phyloP scores from a whole-genome alignment of 2,888 invertebrate species.

The Drosophila falleni region DNA sequence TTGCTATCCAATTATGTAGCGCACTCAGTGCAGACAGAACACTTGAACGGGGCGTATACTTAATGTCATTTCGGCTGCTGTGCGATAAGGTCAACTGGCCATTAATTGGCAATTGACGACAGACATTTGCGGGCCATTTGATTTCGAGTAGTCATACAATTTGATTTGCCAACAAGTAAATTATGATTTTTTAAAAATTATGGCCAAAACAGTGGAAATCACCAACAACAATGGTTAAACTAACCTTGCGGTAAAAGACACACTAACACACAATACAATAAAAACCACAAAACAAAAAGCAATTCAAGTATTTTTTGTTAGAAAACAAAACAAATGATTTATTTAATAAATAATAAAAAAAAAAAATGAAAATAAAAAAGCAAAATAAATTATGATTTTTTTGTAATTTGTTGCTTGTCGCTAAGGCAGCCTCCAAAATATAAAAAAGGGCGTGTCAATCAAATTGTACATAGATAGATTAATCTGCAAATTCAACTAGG shows the following conservation, averaged over 20 bases:
- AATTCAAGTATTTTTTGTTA: constrained; percentile 41
- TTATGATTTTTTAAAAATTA: constrained; percentile 64
- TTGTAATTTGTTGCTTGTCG: constrained; percentile 40
- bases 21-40: constrained; percentile 26
- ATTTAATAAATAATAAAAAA: constrained; percentile 53
- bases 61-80: constrained; percentile 43
- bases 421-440: constrained; percentile 63
- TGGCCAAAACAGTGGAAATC: constrained; percentile 40
- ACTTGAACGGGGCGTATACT: constrained; percentile 58
- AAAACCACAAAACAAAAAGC: constrained; percentile 42
- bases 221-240: constrained; percentile 41
- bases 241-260: constrained; percentile 77
- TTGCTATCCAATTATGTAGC: constrained; percentile 69
- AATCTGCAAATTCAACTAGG: constrained; percentile 60
- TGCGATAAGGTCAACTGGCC: constrained; percentile 72
- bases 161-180: constrained; percentile 79
- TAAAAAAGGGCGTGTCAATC: constrained; percentile 71
- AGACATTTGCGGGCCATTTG: constrained; percentile 69
- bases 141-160: constrained; percentile 64
- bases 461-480: constrained; percentile 51
- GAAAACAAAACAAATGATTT: constrained; percentile 74
- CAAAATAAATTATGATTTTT: constrained; percentile 47
- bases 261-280: constrained; percentile 43
- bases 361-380: constrained; percentile 23
- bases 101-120: constrained; percentile 79